Base-by-base conservation (phyloP, 2,888 invertebrate species). In the Thecophora atra region DNA sequence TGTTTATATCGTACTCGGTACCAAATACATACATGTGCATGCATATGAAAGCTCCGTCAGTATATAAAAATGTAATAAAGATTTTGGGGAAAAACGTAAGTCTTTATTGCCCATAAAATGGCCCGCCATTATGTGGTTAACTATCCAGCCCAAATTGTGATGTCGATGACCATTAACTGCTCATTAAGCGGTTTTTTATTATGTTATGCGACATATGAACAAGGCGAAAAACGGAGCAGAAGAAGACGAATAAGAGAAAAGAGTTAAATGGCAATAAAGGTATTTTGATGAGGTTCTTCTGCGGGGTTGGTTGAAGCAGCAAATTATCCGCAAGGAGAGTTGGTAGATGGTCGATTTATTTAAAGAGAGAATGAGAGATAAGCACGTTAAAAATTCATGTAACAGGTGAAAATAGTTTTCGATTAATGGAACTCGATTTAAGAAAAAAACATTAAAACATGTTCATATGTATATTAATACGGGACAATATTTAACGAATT, bases 51-150 rank as follows among this genome's bases (percentile, higher is more conserved):
- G 0, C 17, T 17, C 4, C 17, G 17, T 17, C 15, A 47, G 47
- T n/a, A 47, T n/a, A 47, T 47, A 47, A 47, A 47, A 37, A 37
- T 8, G 37, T 37, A 37, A 47, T 47, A 47, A 47, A 47, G 11
- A 37, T 8, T 11, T 0, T 37, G 37, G 37, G 15, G 47, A 47
- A 47, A 47, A 47, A 47, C 6, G 47, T 47, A 17, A 47, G 11
- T 47, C 17, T n/a, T 47, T 17, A 71, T 56, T 64, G 78, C 77
- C 80, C 81, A 81, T 70, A 78, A 79, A 81, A 79, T 80, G 76
- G 77, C 82, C 37, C 82, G 76, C 81, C 82, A 82, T 82, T 82
- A 82, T 82, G 81, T 82, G 82, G 82, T 82, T 76, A 74, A 80
- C 78, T 73, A 82, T 80, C 63, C 81, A 78, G 79, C 81, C 82